Evolutionary conservation across 2,797 vertebrate species (phyloP).

Genomic region (Orientallactaga sibirica): DNA sequence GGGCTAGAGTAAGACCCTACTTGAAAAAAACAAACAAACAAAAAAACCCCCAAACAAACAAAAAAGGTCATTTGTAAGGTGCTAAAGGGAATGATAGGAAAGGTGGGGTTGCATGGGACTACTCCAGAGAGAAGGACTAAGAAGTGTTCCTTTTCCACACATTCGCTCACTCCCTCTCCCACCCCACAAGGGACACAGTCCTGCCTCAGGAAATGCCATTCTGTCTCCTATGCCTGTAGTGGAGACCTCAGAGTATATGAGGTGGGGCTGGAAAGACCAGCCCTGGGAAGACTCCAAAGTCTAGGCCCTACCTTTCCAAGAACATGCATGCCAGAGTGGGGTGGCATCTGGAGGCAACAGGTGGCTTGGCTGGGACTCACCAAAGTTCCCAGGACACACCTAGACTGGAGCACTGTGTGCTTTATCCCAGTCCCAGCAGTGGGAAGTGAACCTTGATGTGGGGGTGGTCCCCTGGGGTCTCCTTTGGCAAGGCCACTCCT

Average conservation of each 20-base stretch:
- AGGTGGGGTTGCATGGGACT: neutral
- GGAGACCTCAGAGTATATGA: neutral
- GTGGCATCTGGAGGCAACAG: neutral
- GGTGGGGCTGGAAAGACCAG: neutral
- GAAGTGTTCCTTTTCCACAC: neutral
- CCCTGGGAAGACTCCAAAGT: conserved; percentile 17
- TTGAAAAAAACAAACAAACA: too few species aligned
- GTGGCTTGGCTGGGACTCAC: neutral
- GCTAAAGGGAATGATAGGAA: neutral
- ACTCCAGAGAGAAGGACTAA: neutral
- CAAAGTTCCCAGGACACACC: neutral
- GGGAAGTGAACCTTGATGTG: neutral
- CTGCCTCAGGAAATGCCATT: neutral
- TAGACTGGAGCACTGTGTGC: neutral
- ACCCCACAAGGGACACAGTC: neutral
- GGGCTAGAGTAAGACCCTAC: too few species aligned
- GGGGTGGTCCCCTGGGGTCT: neutral
- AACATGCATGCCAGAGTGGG: conserved; percentile 14
- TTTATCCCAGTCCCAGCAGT: neutral
- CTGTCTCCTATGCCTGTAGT: neutral
- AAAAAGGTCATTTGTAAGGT: neutral
- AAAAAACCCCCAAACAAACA: too few species aligned
- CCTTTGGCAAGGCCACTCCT: neutral
- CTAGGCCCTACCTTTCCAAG: neutral
- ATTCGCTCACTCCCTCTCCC: neutral